Conservation (phyloP, 2,888 invertebrate species). For the Smittia sp. region DNA sequence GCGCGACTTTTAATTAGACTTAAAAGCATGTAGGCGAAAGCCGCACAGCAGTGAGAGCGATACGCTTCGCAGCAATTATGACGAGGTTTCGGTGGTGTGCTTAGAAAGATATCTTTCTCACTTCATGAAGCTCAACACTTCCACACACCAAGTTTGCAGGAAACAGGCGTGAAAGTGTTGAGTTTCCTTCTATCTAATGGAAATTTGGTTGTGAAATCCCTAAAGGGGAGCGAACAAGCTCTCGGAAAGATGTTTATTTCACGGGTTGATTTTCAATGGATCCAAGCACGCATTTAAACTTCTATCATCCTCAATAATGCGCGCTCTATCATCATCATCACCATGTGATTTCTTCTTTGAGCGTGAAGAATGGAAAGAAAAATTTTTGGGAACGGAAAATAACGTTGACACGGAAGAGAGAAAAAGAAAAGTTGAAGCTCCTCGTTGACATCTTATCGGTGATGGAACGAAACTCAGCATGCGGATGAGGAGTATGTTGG, state of each 20-base stretch:
- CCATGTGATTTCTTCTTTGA: background rate
- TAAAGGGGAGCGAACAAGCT: background rate
- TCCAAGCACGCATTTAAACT: background rate
- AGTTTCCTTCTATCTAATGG: background rate
- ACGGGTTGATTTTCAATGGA: background rate
- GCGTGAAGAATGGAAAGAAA: background rate
- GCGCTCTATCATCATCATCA: background rate
- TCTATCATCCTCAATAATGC: background rate
- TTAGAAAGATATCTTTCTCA: too few relatives aligned
- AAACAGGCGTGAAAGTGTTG: too few relatives aligned
- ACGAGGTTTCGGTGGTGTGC: slow-evolving; percentile 5
- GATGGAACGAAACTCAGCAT: background rate
- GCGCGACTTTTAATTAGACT: slow-evolving; percentile 5
- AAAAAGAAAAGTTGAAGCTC: background rate
- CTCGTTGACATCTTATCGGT: background rate
- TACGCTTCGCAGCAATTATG: background rate
- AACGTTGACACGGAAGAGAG: background rate
- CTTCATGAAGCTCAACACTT: too few relatives aligned
- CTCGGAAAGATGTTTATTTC: background rate
- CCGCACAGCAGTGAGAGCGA: background rate
- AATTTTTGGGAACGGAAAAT: background rate
- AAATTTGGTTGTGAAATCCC: background rate
- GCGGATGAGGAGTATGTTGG: too few relatives aligned
- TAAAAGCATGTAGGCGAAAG: slow-evolving; percentile 2
- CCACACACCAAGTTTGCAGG: too few relatives aligned